These are phyloP conservation scores for Bicyclus anynana DNA, from an alignment of 1,140 invertebrate genomes.

Conservation along the genomic window DNA sequence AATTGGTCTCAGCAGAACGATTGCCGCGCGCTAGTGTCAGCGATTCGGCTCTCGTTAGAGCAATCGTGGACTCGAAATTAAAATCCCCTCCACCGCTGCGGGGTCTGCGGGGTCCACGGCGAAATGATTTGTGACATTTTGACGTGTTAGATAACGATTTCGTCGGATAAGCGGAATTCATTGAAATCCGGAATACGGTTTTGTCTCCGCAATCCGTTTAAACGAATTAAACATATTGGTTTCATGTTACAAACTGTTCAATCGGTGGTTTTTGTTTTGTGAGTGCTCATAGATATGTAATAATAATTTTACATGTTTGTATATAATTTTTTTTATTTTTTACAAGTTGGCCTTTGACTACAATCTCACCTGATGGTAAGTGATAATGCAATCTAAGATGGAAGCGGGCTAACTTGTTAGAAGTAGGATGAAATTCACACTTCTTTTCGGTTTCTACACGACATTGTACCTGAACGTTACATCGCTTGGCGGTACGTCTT, in stretches of 20 bases:
- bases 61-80: constrained; percentile 59
- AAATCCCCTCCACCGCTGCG: constrained; percentile 38
- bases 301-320: too few species aligned
- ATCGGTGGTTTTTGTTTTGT: too few species aligned
- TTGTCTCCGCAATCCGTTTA: neutral
- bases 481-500: too few species aligned
- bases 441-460: too few species aligned
- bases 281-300: too few species aligned
- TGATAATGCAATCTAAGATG: too few species aligned
- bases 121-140: constrained; percentile 24
- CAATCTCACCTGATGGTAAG: too few species aligned
- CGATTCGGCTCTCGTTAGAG: constrained; percentile 67
- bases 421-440: too few species aligned
- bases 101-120: constrained; percentile 1
- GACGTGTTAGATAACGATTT: constrained; percentile 11
- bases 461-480: too few species aligned
- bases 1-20: constrained; percentile 44
- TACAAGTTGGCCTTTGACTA: too few species aligned
- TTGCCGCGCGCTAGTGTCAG: constrained; percentile 67
- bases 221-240: neutral
- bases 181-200: neutral
- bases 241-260: neutral
- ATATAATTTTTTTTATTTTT: too few species aligned
- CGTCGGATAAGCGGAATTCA: constrained; percentile 6
- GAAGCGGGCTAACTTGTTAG: too few species aligned